A percentile compares a stretch with the other conserved stretches of the same genome.
Evolutionary conservation across 2,113 vertebrate genomes (phyloP).

Genomic region (Protobothrops flavoviridis): DNA sequence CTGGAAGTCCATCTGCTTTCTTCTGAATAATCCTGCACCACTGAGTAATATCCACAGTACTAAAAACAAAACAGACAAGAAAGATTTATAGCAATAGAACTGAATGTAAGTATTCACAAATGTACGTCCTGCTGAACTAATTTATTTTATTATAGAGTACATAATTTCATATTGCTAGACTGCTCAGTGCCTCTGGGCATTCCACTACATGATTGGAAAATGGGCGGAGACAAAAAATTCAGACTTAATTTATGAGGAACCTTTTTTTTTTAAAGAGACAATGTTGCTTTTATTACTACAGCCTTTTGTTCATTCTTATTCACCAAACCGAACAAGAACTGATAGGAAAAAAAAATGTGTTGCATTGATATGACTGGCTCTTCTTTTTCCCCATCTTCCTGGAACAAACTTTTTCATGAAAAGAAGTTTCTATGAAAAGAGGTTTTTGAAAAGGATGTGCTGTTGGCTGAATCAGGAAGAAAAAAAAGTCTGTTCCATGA

Average conservation of each 20-base stretch:
- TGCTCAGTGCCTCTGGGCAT: not conserved
- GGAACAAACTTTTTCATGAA: not conserved
- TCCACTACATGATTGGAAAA: not conserved
- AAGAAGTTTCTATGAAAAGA: not conserved
- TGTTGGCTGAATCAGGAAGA: not conserved
- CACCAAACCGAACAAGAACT: not conserved
- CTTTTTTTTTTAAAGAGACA: not conserved
- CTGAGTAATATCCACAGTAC: not conserved
- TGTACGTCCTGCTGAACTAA: not conserved
- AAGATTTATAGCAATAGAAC: not conserved
- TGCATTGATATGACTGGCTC: not conserved
- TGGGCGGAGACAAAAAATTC: not conserved
- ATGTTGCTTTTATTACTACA: not conserved
- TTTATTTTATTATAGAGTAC: not conserved
- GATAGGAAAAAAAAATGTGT: not conserved
- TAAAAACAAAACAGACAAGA: not conserved
- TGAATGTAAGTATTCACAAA: not conserved
- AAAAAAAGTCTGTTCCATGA: not conserved
- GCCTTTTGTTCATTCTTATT: not conserved
- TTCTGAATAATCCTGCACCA: not conserved
- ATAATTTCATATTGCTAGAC: not conserved
- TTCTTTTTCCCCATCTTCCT: not conserved
- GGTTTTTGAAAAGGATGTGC: not conserved
- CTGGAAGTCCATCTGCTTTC: not conserved
- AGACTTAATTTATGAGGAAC: not conserved